Conservation (phyloP, 2,797 vertebrate species). For the Poeciliopsis paucimaculata region DNA sequence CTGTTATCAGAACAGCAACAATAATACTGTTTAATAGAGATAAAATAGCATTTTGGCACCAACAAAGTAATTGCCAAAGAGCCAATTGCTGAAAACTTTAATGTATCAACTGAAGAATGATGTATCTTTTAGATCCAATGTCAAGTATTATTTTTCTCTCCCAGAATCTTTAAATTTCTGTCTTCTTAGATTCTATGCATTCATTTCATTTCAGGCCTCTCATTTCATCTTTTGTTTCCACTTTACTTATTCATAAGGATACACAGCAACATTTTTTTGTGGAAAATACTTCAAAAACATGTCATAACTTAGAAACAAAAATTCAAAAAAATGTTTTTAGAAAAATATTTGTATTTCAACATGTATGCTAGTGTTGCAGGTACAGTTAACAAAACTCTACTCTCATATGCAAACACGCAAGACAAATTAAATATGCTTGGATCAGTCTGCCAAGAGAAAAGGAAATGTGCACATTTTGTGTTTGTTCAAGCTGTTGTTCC, state of each 20-base stretch:
- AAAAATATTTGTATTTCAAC: slow-evolving; percentile 14
- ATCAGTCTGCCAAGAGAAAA: slow-evolving; percentile 38
- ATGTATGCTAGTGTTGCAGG: slow-evolving; percentile 9
- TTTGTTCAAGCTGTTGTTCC: slow-evolving; percentile 65
- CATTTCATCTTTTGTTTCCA: not conserved
- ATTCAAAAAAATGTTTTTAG: not conserved
- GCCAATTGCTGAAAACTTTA: not conserved
- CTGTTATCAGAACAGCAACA: not conserved
- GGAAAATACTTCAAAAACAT: not conserved
- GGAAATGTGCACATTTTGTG: slow-evolving; percentile 32
- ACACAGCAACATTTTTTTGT: not conserved
- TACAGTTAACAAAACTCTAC: slow-evolving; percentile 40
- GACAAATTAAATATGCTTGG: slow-evolving; percentile 42
- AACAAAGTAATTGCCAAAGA: not conserved
- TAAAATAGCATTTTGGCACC: not conserved
- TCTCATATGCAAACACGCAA: slow-evolving; percentile 44
- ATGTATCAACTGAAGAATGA: not conserved
- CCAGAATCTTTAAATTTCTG: not conserved
- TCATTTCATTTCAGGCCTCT: not conserved
- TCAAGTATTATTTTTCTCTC: not conserved
- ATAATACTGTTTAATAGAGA: not conserved
- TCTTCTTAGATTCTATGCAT: not conserved
- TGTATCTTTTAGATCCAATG: not conserved
- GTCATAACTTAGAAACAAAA: not conserved
- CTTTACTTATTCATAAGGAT: not conserved